Evolutionary conservation across 1,140 invertebrate species (phyloP), one percentile per base, ranked within the genome.

Genomic region (Diuraphis noxia): DNA sequence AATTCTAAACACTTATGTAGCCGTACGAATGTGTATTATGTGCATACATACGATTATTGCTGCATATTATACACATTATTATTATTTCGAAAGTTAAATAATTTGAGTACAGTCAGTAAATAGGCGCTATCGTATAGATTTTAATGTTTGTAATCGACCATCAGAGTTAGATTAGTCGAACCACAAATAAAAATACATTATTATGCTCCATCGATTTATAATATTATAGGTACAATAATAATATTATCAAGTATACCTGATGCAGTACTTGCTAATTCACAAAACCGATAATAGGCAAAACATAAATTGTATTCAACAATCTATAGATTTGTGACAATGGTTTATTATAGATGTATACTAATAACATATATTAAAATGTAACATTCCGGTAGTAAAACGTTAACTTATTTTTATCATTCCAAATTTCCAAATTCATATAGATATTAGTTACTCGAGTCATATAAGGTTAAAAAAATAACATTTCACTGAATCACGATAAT

Each of bases 1-100:
- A 72, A 72, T 72, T n/a, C 56, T n/a, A 72, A 72, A 72, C 56
- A 72, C 56, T 72, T 72, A 72, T 63, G 34, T n/a, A 72, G 30
- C 19, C 56, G 5, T n/a, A 72, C 56, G 56, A 63, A 63, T 13
- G 56, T 56, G 56, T 72, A 72, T 72, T 25, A 10, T 56, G 52
- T 30, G 52, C 25, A 30, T 56, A 30, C 8, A 25, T 52, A 25
- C 21, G 23, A 52, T 1, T 72, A 72, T 72, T 72, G 34, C 56
- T 72, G 34, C 56, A n/a, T 5, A n/a, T n/a, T 49, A 72, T 72
- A 72, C 34, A 46, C 23, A 49, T 49, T 72, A 49, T 49, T 49
- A 72, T 72, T 72, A 72, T 72, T 72, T 72, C 56, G 56, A 72
- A 72, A 72, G 56, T 34, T 34, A 72, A n/a, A 72, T 72, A 72